These are phyloP conservation scores for Bucco capensis DNA, from an alignment of 2,113 vertebrate species.

Conservation along the genomic window DNA sequence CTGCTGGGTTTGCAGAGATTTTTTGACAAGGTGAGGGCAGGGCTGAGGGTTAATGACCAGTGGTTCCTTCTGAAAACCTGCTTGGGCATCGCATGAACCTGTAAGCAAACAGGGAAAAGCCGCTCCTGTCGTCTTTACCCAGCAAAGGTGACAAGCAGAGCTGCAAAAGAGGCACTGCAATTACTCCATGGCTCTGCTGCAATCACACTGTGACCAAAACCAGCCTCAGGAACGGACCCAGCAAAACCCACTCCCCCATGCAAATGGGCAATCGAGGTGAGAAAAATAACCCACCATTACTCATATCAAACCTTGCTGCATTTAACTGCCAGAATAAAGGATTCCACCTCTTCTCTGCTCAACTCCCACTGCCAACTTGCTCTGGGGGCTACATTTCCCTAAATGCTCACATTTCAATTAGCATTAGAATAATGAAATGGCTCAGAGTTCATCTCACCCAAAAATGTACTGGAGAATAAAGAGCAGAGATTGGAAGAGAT, in stretches of 20 bases:
- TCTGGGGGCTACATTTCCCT: slow-evolving; percentile 44
- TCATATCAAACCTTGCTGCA: slow-evolving; percentile 50
- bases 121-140: not conserved
- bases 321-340: slow-evolving; percentile 41
- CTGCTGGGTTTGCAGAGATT: not conserved
- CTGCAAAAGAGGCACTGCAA: slow-evolving; percentile 17
- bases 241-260: not conserved
- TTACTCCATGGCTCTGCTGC: slow-evolving; percentile 52
- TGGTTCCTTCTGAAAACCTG: not conserved
- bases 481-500: slow-evolving; percentile 17
- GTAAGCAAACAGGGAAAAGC: not conserved
- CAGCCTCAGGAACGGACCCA: not conserved
- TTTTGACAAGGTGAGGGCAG: not conserved
- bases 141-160: slow-evolving; percentile 29
- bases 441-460: slow-evolving; percentile 33
- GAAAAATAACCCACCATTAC: slow-evolving; percentile 19
- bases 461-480: slow-evolving; percentile 57
- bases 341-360: slow-evolving; percentile 47
- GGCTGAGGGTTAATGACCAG: not conserved
- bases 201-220: not conserved
- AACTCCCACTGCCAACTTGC: slow-evolving; percentile 59
- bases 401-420: slow-evolving; percentile 50
- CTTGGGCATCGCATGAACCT: not conserved
- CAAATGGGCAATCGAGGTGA: not conserved
- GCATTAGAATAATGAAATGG: slow-evolving; percentile 45